Evolutionary conservation across 2,797 vertebrate genomes (phyloP).

Genomic region (Graptemys geographica): DNA sequence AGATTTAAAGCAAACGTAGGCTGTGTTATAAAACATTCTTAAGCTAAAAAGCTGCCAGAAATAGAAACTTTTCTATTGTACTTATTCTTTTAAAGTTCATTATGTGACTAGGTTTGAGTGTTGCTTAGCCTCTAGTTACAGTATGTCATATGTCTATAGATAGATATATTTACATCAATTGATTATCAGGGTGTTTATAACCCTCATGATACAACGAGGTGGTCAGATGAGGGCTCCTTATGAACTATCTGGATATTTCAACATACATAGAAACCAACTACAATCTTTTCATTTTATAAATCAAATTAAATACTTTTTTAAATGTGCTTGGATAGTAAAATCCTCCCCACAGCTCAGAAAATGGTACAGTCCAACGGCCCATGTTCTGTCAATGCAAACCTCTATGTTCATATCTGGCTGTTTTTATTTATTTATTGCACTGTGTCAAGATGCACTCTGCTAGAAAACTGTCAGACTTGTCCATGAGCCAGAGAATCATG

Average conservation of each 20-base stretch:
- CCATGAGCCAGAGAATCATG: not conserved
- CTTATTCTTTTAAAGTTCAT: conserved; percentile 52
- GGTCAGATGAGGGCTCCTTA: not conserved
- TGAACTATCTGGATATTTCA: not conserved
- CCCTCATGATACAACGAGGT: not conserved
- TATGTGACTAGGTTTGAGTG: conserved; percentile 50
- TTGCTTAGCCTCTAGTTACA: conserved; percentile 18
- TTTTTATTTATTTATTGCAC: not conserved
- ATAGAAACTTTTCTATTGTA: conserved; percentile 58
- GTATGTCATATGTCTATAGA: not conserved
- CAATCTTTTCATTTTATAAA: not conserved
- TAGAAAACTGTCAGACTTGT: not conserved
- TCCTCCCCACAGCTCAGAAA: not conserved
- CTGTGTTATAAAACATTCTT: conserved; percentile 66
- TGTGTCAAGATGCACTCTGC: not conserved
- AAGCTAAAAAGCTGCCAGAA: conserved; percentile 66
- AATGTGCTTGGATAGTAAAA: not conserved
- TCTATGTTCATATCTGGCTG: not conserved
- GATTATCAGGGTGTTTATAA: not conserved
- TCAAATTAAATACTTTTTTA: not conserved
- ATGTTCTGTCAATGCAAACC: not conserved
- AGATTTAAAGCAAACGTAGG: conserved; percentile 64
- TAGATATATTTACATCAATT: conserved; percentile 36
- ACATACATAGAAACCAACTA: not conserved
- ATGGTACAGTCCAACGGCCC: not conserved